Base-by-base conservation (phyloP, 2,888 invertebrate species). In the Harmothoe impar region DNA sequence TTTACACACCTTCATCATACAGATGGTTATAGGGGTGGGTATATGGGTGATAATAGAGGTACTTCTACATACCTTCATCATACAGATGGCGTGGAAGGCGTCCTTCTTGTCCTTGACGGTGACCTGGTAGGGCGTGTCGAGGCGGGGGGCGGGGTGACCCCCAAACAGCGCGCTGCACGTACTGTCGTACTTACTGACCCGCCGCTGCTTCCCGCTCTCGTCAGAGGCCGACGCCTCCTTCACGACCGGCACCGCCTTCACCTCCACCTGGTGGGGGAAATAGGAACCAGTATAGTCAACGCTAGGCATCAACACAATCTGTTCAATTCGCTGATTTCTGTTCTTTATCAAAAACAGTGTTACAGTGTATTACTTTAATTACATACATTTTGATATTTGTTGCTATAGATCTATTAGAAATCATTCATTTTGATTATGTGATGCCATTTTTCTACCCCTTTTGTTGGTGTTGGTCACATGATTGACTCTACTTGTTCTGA, bases 51-150 rank as follows among this genome's bases (percentile, higher is more conserved):
- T n/a, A n/a, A n/a, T n/a, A n/a, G n/a, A n/a, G n/a, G n/a, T n/a
- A n/a, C n/a, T 20, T 1, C 62, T 62, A 43, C 62, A n/a, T 62
- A 97, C 97, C 97, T 98, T 98, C 98, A 99, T 99, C 96, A 99
- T 98, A 23, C 98, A 98, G 93, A 99, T 98, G 51, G 99, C 98
- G 96, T 98, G 98, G 96, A 98, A 99, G 94, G 98, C 97, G 91
- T 95, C 95, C 97, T 98, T 98, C 96, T 98, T 98, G 94, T 99
- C 98, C 94, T 97, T 97, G 88, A 98, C 97, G 0, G 98, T 98
- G 0, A 98, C 97, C 95, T 98, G 98, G 96, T 98, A 99, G 0
- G 97, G 97, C 25, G 97, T 96, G 93, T 97, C 97, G 31, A 98
- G 96, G 7, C 97, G 96, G 15, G 97, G 97, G 84, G 97, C 97